Evolutionary conservation across 2,113 vertebrate species (phyloP).

Genomic region (Uria aalge): DNA sequence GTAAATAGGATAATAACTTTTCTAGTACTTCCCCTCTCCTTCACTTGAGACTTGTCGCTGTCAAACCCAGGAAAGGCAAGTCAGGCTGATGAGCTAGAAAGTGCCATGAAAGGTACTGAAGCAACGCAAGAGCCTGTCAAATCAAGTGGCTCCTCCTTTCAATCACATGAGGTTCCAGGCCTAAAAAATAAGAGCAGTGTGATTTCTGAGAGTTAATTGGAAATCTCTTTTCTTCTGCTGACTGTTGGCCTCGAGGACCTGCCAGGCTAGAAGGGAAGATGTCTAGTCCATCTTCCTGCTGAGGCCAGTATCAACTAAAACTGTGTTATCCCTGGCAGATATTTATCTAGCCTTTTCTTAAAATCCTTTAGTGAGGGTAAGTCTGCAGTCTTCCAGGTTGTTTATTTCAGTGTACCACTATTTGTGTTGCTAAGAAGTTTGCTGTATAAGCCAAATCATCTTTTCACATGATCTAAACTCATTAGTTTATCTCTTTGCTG

Average conservation of each 20-base stretch:
- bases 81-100: slow-evolving; percentile 3
- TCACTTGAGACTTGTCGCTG: slow-evolving; percentile 28
- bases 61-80: slow-evolving; percentile 7
- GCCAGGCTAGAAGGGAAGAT: background rate
- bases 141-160: slow-evolving; percentile 24
- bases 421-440: background rate
- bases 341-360: background rate
- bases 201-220: slow-evolving; percentile 20
- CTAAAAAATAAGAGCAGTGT: background rate
- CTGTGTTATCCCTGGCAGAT: background rate
- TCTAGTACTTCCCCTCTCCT: background rate
- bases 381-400: background rate
- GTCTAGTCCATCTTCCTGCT: background rate
- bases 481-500: background rate
- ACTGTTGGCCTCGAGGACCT: background rate
- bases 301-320: background rate
- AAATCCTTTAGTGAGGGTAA: background rate
- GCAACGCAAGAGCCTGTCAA: slow-evolving; percentile 40
- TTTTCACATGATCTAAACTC: background rate
- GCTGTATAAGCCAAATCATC: background rate
- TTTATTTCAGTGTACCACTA: background rate
- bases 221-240: background rate
- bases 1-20: slow-evolving; percentile 24
- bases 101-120: slow-evolving; percentile 46
- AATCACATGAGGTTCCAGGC: background rate